Conservation (phyloP, 1,140 invertebrate genomes). For the Drosophila dunni region DNA sequence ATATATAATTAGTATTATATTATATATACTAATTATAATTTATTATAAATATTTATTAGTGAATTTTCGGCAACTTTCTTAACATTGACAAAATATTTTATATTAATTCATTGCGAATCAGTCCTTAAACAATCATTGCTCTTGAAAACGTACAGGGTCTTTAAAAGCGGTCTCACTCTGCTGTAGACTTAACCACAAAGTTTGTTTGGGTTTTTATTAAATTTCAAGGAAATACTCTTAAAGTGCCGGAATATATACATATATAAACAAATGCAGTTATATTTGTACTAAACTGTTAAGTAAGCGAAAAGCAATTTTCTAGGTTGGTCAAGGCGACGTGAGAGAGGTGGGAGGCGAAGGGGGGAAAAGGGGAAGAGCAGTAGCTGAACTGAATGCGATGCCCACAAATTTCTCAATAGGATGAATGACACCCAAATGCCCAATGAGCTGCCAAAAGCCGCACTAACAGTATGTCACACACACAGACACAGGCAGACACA, state of each 20-base stretch:
- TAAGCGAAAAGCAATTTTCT: slow-evolving; percentile 10
- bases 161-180: too few species aligned
- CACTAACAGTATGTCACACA: slow-evolving; percentile 31
- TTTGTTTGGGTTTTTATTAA: too few species aligned
- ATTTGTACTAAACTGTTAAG: not conserved
- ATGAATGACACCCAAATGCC: slow-evolving; percentile 40
- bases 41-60: too few species aligned
- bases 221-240: not conserved
- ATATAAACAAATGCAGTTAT: not conserved
- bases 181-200: not conserved
- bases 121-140: too few species aligned
- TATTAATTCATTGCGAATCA: too few species aligned
- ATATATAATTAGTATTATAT: too few species aligned
- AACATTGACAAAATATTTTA: too few species aligned
- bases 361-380: not conserved
- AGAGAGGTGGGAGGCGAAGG: not conserved
- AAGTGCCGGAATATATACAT: not conserved
- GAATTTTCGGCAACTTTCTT: too few species aligned
- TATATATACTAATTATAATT: too few species aligned
- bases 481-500: slow-evolving; percentile 4
- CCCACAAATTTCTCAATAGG: slow-evolving; percentile 35
- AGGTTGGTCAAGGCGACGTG: slow-evolving; percentile 7
- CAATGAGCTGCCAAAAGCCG: slow-evolving; percentile 34
- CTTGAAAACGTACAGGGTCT: too few species aligned
- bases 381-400: not conserved